These are phyloP conservation scores for Macropodus opercularis DNA, from an alignment of 2,797 vertebrate genomes.

Conservation along the genomic window DNA sequence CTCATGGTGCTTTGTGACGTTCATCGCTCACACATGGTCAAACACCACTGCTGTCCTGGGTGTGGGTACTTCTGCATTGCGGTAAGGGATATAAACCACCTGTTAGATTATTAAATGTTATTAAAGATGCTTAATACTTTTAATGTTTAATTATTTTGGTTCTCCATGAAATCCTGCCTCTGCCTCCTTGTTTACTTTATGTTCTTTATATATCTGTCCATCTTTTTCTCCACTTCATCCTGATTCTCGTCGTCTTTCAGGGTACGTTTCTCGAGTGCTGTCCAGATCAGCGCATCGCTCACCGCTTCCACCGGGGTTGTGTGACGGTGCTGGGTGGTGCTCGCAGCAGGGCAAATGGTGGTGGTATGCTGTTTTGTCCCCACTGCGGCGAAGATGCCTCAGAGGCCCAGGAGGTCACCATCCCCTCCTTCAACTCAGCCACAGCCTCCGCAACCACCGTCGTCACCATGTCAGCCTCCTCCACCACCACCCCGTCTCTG, in stretches of 20 bases:
- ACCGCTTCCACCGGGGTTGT: conserved; percentile 92
- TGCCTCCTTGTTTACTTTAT: not conserved
- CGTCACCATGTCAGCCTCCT: conserved; percentile 81
- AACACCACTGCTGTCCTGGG: conserved; percentile 94
- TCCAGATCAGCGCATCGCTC: conserved; percentile 90
- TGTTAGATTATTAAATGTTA: not conserved
- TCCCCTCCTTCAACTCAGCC: conserved; percentile 79
- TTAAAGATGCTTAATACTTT: not conserved
- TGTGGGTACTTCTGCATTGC: conserved; percentile 93
- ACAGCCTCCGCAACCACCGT: conserved; percentile 70
- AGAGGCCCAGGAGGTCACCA: conserved; percentile 90
- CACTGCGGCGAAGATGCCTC: conserved; percentile 94
- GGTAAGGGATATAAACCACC: conserved; percentile 71
- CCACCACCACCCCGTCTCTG: conserved; percentile 79
- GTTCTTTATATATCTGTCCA: not conserved
- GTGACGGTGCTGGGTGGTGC: conserved; percentile 87
- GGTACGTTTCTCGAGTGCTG: conserved; percentile 94
- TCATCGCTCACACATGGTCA: conserved; percentile 93
- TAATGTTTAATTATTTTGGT: not conserved
- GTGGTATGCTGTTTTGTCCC: conserved; percentile 92
- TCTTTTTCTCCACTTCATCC: not conserved
- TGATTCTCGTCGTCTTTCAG: conserved; percentile 62
- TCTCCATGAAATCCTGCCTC: not conserved
- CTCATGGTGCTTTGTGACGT: conserved; percentile 92
- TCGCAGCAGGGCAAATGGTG: conserved; percentile 69